Percentiles rank a stretch among this genome's conserved stretches.
These are phyloP conservation scores for Nerophis ophidion DNA, from an alignment of 2,113 vertebrate species.

Conservation along the genomic window DNA sequence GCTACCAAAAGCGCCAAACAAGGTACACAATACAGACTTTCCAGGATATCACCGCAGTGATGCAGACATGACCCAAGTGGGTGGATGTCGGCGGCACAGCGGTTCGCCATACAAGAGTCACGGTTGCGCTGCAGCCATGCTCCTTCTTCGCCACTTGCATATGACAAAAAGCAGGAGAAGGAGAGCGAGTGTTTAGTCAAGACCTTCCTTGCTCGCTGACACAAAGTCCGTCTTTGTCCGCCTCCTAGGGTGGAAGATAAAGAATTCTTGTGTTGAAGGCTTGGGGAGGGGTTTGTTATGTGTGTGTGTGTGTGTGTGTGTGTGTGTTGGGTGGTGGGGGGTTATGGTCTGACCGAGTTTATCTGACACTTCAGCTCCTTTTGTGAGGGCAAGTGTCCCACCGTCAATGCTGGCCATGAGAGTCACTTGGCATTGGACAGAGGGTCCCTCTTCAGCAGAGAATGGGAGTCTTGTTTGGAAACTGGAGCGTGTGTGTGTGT, in stretches of 20 bases:
- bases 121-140: constrained; percentile 52
- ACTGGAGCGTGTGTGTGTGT: constrained; percentile 72
- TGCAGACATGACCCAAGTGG: background rate
- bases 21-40: background rate
- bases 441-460: constrained; percentile 94
- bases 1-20: background rate
- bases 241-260: constrained; percentile 80
- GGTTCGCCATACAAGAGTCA: constrained; percentile 28
- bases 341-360: constrained; percentile 78
- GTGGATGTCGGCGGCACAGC: constrained; percentile 37
- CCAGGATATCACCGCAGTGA: background rate
- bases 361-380: constrained; percentile 89
- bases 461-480: constrained; percentile 88
- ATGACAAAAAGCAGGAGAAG: constrained; percentile 54
- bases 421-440: constrained; percentile 90
- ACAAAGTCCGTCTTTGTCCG: constrained; percentile 87
- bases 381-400: constrained; percentile 85
- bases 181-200: constrained; percentile 69
- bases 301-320: background rate
- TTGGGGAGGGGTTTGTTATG: background rate
- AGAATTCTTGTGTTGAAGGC: constrained; percentile 81
- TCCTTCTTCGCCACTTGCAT: constrained; percentile 47
- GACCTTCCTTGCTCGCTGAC: constrained; percentile 73
- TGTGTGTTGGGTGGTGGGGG: background rate
- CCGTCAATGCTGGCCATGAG: constrained; percentile 89